Percentiles rank a stretch among this genome's conserved stretches.
These are phyloP conservation scores for Excalfactoria chinensis DNA, from an alignment of 2,113 vertebrate species.

Conservation along the genomic window DNA sequence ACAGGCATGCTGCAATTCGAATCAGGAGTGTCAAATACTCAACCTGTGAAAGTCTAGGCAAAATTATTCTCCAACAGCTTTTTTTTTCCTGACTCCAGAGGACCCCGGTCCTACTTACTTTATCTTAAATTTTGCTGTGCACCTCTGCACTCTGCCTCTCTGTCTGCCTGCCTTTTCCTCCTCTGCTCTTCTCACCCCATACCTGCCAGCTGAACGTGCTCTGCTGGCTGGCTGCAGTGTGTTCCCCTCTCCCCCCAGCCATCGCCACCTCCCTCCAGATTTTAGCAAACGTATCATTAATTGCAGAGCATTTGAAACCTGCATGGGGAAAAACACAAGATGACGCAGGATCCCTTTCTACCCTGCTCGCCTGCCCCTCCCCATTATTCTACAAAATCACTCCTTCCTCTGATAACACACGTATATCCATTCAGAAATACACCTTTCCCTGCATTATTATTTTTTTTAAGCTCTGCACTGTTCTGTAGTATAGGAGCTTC, in stretches of 20 bases:
- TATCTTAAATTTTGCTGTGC: conserved; percentile 41
- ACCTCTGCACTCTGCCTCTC: conserved; percentile 47
- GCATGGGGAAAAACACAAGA: conserved; percentile 48
- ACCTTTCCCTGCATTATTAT: not conserved
- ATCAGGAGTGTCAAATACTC: not conserved
- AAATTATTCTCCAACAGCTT: not conserved
- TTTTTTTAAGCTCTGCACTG: not conserved
- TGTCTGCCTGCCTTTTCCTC: conserved; percentile 55
- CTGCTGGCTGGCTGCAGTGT: conserved; percentile 60
- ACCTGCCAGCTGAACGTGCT: conserved; percentile 72
- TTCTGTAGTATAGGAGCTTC: not conserved
- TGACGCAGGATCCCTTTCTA: conserved; percentile 50
- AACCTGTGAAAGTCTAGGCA: not conserved
- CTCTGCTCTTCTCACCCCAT: conserved; percentile 58
- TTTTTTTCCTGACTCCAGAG: not conserved
- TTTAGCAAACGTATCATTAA: conserved; percentile 66
- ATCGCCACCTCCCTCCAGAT: conserved; percentile 46
- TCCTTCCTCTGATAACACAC: not conserved
- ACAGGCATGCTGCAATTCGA: not conserved
- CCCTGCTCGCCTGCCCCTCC: conserved; percentile 46
- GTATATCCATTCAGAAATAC: conserved; percentile 36
- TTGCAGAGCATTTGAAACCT: conserved; percentile 63
- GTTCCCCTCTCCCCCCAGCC: not conserved
- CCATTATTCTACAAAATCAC: conserved; percentile 37
- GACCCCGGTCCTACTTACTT: conserved; percentile 8